Percentiles rank a stretch among this genome's conserved stretches.
Evolutionary conservation across 2,888 invertebrate species (phyloP).

Genomic region (Schizaphis graminum): DNA sequence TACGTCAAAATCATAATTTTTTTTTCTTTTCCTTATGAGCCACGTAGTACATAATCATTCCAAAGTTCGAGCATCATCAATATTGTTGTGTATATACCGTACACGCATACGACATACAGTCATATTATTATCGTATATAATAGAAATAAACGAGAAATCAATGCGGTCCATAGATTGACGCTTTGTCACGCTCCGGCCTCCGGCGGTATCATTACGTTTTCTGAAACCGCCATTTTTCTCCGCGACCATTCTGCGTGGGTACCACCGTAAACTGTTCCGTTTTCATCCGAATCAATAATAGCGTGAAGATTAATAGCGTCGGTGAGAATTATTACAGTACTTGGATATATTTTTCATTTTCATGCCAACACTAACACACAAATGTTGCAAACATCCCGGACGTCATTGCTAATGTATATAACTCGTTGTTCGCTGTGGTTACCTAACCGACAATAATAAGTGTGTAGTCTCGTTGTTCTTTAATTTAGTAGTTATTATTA

Average conservation of each 20-base stretch:
- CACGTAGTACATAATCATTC: not conserved
- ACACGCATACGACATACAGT: not conserved
- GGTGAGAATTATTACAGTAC: slow-evolving; percentile 24
- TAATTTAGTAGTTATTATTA: not conserved
- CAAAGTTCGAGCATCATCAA: no score
- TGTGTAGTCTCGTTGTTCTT: not conserved
- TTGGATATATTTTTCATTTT: not conserved
- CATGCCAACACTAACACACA: not conserved
- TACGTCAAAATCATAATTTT: not conserved
- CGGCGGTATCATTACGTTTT: not conserved
- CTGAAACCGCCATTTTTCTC: not conserved
- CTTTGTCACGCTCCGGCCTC: not conserved
- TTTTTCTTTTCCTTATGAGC: not conserved
- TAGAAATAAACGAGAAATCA: slow-evolving; percentile 17
- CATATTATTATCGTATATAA: not conserved
- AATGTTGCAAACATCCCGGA: not conserved
- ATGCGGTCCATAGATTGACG: not conserved
- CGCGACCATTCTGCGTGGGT: not conserved
- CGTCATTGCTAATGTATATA: not conserved
- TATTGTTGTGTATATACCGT: not conserved
- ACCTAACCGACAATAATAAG: not conserved
- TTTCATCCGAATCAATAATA: slow-evolving; percentile 23
- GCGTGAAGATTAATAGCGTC: slow-evolving; percentile 27
- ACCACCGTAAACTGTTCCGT: not conserved
- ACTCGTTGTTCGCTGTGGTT: not conserved